Percentiles rank a stretch among this genome's conserved stretches.
Conservation (phyloP, 2,797 vertebrate genomes). For the Echeneis naucrates region DNA sequence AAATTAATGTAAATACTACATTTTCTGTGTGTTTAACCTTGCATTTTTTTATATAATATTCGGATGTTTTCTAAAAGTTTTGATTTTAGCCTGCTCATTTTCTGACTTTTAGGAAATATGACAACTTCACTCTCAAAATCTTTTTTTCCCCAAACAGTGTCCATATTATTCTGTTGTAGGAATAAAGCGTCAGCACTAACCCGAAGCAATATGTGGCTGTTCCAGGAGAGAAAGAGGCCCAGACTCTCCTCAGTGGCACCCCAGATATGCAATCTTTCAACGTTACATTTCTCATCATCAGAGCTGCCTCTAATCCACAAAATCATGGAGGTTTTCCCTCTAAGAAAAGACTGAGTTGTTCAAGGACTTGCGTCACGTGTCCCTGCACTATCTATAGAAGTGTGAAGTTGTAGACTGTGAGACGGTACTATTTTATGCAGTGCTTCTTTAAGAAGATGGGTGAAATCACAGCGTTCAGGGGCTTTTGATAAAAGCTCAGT, state of each 20-base stretch:
- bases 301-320: constrained; percentile 56
- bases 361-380: constrained; percentile 40
- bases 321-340: constrained; percentile 29
- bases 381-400: constrained; percentile 39
- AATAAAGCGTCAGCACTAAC: constrained; percentile 29
- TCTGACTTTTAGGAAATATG: neutral
- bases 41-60: constrained; percentile 1
- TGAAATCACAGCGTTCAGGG: constrained; percentile 45
- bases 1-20: neutral
- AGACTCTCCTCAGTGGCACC: constrained; percentile 36
- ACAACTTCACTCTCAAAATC: neutral
- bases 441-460: constrained; percentile 43
- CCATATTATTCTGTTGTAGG: neutral
- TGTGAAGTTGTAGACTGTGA: constrained; percentile 28
- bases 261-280: constrained; percentile 71
- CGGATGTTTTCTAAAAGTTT: neutral
- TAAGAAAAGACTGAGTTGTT: constrained; percentile 22
- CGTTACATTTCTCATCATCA: constrained; percentile 34
- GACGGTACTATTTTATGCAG: constrained; percentile 44
- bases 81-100: neutral
- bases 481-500: constrained; percentile 42
- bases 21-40: neutral
- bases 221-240: constrained; percentile 11
- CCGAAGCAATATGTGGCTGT: constrained; percentile 55
- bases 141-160: neutral